phyloP scores from a whole-genome alignment of 2,113 vertebrate genomes.

The Notarius lentiginosus region DNA sequence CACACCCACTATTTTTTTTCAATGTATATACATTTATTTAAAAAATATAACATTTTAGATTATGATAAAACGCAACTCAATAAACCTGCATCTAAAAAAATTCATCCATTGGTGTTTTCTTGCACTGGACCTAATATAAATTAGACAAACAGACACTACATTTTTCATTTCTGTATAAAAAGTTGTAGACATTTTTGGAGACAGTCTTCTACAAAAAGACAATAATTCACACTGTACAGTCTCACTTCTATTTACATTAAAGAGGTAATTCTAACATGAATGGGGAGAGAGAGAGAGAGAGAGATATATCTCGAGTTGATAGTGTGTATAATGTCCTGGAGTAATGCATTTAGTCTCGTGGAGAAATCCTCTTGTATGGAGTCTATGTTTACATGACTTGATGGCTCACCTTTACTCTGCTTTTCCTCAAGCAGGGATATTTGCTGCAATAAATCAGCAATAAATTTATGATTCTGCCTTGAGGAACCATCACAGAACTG shows the following conservation, averaged over 20 bases:
- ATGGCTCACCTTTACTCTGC: conserved; percentile 51
- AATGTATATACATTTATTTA: conserved; percentile 11
- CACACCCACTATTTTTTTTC: neutral
- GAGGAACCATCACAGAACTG: conserved; percentile 76
- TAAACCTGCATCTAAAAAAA: conserved; percentile 47
- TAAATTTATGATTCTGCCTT: conserved; percentile 72
- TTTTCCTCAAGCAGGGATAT: conserved; percentile 73
- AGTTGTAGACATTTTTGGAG: conserved; percentile 3
- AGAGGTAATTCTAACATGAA: neutral
- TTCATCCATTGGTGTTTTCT: conserved; percentile 14
- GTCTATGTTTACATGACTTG: conserved; percentile 54
- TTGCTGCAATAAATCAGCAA: conserved; percentile 71
- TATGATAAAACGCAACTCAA: conserved; percentile 30
- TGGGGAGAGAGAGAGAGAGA: neutral
- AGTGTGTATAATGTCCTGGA: conserved; percentile 80
- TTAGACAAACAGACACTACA: neutral
- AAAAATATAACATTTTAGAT: conserved; percentile 31
- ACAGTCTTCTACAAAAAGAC: conserved; percentile 35
- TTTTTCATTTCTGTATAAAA: conserved; percentile 21
- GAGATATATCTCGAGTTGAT: conserved; percentile 64
- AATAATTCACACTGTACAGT: conserved; percentile 39
- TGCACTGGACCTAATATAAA: neutral
- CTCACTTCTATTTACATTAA: conserved; percentile 44
- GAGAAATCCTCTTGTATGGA: conserved; percentile 75
- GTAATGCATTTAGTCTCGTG: conserved; percentile 76